A percentile compares a stretch with the other conserved stretches of the same genome.
These are phyloP conservation scores for Diuraphis noxia DNA, from an alignment of 1,140 invertebrate genomes.

Conservation along the genomic window DNA sequence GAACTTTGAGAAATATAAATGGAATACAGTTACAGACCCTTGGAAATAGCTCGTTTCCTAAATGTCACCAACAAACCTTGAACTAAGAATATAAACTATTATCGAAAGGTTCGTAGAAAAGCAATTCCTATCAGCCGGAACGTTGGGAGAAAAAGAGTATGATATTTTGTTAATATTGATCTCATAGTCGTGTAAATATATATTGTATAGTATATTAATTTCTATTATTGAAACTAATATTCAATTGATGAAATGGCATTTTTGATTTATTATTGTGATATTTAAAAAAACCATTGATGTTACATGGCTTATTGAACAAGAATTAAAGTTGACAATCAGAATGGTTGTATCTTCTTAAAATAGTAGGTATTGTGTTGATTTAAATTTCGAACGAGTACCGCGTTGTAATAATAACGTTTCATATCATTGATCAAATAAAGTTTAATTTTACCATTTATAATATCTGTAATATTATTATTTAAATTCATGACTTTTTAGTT, in stretches of 20 bases:
- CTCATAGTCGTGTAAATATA: not conserved
- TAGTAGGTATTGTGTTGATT: not conserved
- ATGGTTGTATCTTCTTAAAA: not conserved
- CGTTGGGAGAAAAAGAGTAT: not conserved
- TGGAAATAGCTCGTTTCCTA: constrained; percentile 22
- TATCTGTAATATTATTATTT: constrained; percentile 2
- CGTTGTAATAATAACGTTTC: not conserved
- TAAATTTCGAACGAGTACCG: not conserved
- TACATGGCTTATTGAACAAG: not conserved
- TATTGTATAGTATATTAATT: not conserved
- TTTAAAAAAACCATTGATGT: not conserved
- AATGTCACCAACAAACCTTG: constrained; percentile 37
- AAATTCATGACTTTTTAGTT: not conserved
- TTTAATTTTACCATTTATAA: not conserved
- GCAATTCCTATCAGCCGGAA: constrained; percentile 7
- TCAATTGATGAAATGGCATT: not conserved
- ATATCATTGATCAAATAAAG: not conserved
- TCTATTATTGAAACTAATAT: not conserved
- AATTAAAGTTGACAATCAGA: not conserved
- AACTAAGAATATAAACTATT: constrained; percentile 28
- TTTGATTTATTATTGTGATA: not conserved
- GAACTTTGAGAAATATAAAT: constrained; percentile 35
- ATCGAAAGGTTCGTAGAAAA: constrained; percentile 28
- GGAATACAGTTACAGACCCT: constrained; percentile 14
- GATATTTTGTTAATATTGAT: constrained; percentile 15